These are phyloP conservation scores for Anguilla anguilla DNA, from an alignment of 2,797 vertebrate genomes.

Conservation along the genomic window DNA sequence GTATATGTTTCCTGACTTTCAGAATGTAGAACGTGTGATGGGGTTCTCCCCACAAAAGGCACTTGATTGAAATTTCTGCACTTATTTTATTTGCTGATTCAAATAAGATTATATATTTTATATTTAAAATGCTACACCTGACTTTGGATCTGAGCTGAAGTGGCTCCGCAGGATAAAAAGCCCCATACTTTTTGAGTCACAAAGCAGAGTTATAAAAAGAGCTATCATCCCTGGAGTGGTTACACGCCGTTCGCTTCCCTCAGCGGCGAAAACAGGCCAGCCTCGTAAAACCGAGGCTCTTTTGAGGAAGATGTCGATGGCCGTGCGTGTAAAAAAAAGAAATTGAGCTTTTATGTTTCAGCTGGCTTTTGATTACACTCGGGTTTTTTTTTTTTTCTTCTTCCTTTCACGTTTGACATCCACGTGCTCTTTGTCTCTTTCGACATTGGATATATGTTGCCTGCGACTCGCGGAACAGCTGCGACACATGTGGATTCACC, in stretches of 20 bases:
- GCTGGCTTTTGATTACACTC: neutral
- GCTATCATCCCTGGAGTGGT: conserved; percentile 19
- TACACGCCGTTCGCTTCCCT: conserved; percentile 27
- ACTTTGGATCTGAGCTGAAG: neutral
- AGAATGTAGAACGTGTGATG: neutral
- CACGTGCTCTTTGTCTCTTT: conserved; percentile 32
- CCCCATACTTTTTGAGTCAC: conserved; percentile 8
- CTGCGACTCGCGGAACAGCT: conserved; percentile 35
- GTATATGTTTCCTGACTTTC: too few species aligned
- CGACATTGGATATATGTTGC: conserved; percentile 24
- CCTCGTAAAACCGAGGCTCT: conserved; percentile 25
- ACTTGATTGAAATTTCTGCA: neutral
- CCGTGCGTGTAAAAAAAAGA: neutral
- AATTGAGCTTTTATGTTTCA: conserved; percentile 25
- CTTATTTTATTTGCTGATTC: neutral
- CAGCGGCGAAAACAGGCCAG: conserved; percentile 15
- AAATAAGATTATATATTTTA: conserved; percentile 37
- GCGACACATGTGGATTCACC: conserved; percentile 36
- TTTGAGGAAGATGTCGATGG: neutral
- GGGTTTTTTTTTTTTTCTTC: neutral
- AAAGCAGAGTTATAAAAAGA: neutral
- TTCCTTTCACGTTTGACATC: neutral
- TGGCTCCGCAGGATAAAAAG: conserved; percentile 30
- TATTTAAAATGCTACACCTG: conserved; percentile 20
- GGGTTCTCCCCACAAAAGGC: conserved; percentile 8